phyloP scores from a whole-genome alignment of 2,797 vertebrate species.

The Chaetodon trifasciatus region DNA sequence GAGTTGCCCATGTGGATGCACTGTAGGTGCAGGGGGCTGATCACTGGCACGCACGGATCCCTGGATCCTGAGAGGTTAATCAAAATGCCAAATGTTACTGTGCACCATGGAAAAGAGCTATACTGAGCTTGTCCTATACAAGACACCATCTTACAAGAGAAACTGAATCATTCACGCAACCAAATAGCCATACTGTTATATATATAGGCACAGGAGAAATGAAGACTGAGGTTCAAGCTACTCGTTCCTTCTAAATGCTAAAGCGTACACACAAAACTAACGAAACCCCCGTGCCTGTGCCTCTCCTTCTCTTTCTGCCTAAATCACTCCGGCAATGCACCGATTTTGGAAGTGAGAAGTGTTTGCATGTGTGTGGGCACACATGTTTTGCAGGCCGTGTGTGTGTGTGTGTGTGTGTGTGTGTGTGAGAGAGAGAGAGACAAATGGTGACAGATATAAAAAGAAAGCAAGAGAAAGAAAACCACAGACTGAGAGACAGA shows the following conservation, averaged over 20 bases:
- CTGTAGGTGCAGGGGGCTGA: constrained; percentile 24
- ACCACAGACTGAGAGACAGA: constrained; percentile 54
- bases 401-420: background rate
- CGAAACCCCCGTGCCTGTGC: background rate
- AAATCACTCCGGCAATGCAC: constrained; percentile 36
- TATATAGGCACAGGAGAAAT: constrained; percentile 37
- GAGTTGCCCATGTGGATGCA: constrained; percentile 32
- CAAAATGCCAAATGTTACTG: constrained; percentile 78
- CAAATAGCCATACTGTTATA: constrained; percentile 7
- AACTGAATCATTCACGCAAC: constrained; percentile 57
- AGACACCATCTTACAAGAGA: constrained; percentile 48
- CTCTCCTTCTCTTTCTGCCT: background rate
- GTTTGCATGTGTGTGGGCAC: constrained; percentile 41
- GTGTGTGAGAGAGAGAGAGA: constrained; percentile 26
- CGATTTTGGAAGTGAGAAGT: constrained; percentile 4
- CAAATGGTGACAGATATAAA: constrained; percentile 64
- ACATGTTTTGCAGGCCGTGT: constrained; percentile 16
- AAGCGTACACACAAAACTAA: background rate
- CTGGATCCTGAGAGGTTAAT: constrained; percentile 63
- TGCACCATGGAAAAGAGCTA: constrained; percentile 52
- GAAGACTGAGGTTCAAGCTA: background rate
- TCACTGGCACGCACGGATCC: constrained; percentile 31
- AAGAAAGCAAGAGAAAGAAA: constrained; percentile 46
- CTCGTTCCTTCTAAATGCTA: background rate
- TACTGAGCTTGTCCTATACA: constrained; percentile 47